A percentile compares a stretch with the other conserved stretches of the same genome.
Evolutionary conservation across 1,140 invertebrate species (phyloP).

Genomic region (Brachionus rubens): DNA sequence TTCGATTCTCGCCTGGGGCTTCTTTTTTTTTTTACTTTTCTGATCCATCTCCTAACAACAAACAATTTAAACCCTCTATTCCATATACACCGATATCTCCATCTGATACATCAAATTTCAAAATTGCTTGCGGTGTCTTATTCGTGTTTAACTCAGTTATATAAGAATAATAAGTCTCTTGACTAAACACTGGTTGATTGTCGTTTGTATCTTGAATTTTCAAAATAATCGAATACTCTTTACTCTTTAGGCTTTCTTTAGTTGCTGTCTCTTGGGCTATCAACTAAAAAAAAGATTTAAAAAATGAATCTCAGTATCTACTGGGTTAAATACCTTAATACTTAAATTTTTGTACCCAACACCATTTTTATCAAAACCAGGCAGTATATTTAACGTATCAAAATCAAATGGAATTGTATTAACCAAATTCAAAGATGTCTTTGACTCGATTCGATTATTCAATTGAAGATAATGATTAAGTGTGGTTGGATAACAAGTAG

Average conservation of each 20-base stretch:
- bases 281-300: not conserved
- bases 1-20: constrained; percentile 9
- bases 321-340: not conserved
- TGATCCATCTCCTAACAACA: constrained; percentile 4
- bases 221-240: not conserved
- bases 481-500: not conserved
- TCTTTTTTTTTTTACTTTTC: not conserved
- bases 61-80: not conserved
- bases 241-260: not conserved
- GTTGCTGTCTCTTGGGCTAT: not conserved
- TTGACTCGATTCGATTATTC: not conserved
- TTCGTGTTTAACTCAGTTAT: not conserved
- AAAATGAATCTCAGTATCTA: not conserved
- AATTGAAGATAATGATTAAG: not conserved
- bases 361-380: not conserved
- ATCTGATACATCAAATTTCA: constrained; percentile 18
- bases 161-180: not conserved
- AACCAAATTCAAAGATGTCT: constrained; percentile 10
- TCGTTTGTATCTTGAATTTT: constrained; percentile 29
- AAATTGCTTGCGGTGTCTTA: not conserved
- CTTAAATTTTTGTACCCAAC: not conserved
- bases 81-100: constrained; percentile 33
- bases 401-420: constrained; percentile 19
- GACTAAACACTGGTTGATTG: constrained; percentile 4
- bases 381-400: constrained; percentile 4